Base-by-base conservation (phyloP, 1,140 invertebrate genomes). In the Bradysia coprophila region DNA sequence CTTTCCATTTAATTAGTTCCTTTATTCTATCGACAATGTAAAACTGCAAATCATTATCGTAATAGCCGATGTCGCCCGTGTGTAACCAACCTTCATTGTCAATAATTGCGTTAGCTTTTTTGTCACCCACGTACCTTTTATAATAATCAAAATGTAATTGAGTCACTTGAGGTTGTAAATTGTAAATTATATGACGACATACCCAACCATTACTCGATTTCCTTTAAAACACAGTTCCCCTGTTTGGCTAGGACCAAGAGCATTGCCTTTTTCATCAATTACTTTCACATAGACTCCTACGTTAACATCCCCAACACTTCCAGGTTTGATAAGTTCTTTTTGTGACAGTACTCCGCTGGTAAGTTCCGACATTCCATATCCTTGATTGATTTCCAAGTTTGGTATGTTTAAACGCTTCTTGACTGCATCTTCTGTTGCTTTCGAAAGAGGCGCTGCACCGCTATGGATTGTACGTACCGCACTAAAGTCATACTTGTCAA, bases 1-100 rank as follows among this genome's bases (percentile, higher is more conserved):
- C 78, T 59, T 84, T 82, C 50, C 76, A 81, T 53, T 86, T 87
- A 40, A 86, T 85, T 3, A 87, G 58, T 52, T 86, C 81, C 54
- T 87, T 87, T 0, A 83, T 56, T 34, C 83, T 62, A 52, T 86
- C 83, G 2, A 81, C 74, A 47, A 88, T 73, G 44, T 70, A 81
- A 48, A 85, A 72, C 48, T 66, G 72, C 3, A 71, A 72, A 6
- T 82, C 67, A 10, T 69, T 52, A 49, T 86, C 80, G 47, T 73
- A 77, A 53, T 77, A 81, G 1, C 75, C 83, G 43, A 88, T 67
- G 56, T 89, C 82, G n/a, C 84, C 84, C 19, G 83, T 84, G 43
- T 80, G 73, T 10, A 89, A 56, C 73, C 78, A 89, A 1, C 81
- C 79, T 33, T 85, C 72, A 16, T 50, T 46, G 50, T 78, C 76